Evolutionary conservation across 2,113 vertebrate species (phyloP), one percentile per base, ranked within the genome.

Genomic region (Mesocricetus auratus): DNA sequence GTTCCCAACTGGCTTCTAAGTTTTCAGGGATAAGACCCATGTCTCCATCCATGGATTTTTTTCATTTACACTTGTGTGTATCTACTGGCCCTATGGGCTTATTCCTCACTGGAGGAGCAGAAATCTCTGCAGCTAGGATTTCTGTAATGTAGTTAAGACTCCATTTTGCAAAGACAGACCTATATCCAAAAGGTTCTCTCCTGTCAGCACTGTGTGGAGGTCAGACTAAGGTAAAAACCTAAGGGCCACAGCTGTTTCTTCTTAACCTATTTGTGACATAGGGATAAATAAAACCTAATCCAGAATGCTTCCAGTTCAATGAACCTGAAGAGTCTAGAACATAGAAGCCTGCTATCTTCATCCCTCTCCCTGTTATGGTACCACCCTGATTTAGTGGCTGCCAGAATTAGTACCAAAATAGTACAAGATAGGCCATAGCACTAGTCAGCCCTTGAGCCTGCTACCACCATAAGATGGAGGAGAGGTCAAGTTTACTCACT

Each of bases 401-500:
- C 31, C 50, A 22, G 16, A 79, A 50, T 7, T 16, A 8, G 26
- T 15, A 64, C 21, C 1, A 22, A 78, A 64, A 94, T 1, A 71
- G 31, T 8, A 73, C 33, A 31, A 5, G 36, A 36, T 29, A 39
- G 42, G 2, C n/a, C 58, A 69, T 5, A 15, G 33, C 21, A 26
- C 21, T 24, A 21, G 0, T 2, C 31, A 45, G 50, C 12, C 53
- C 39, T 66, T 75, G 64, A 50, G 24, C 12, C 66, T 90, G 47
- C 42, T 36, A 71, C 42, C 31, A 56, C 36, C 53, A 17, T 58
- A 29, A 9, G 36, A n/a, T 13, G 45, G 24, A 0, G 1, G 22
- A 15, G 17, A 19, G 21, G 24, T 36, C 33, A 53, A 36, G 68
- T 17, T 7, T 1, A 86, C 98, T 98, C 86, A 99, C 99, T 99